Base-by-base conservation (phyloP, 2,113 vertebrate genomes). In the Siphamia tubifer region DNA sequence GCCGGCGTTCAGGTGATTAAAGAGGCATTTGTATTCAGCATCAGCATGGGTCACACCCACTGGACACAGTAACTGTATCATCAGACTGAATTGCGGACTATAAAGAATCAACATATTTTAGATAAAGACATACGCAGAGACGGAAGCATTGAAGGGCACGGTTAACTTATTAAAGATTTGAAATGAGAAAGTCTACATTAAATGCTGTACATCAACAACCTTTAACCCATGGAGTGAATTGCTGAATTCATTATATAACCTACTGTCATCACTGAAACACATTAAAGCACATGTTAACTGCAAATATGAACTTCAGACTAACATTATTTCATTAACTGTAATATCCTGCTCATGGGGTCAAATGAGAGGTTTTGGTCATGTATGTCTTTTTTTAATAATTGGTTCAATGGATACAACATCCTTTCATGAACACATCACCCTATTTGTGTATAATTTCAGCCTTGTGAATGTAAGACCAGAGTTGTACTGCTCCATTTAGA, bases 11-110 rank as follows among this genome's bases (percentile, higher is more conserved):
- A 43, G 34, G 28, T 64, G 57, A 85, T 81, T 55, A 66, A 71
- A 81, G 28, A 66, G n/a, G 42, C 42, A 62, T 81, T 81, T 69
- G 40, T 55, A 66, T 54, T 73, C 21, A 77, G 43, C 34, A 65
- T 35, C 24, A 27, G 35, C 28, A 30, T 20, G n/a, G 17, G 12
- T 11, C 15, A 47, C 19, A 21, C 25, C 38, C 32, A 45, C 35
- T 4, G 8, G 17, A 69, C 42, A 55, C 39, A 11, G 40, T 38
- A 34, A 35, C 23, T 19, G 20, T 0, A 16, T 20, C 25, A 39
- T 5, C 27, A 21, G 62, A 31, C 2, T 23, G 35, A 47, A 17
- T 38, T 16, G 1, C 35, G 28, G 9, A 23, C 58, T 34, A 57
- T 7, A 31, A 31, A 47, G 3, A 17, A 9, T 2, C 10, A 9